Conservation (phyloP, 2,888 invertebrate species). For the Cacoxenus indagator region DNA sequence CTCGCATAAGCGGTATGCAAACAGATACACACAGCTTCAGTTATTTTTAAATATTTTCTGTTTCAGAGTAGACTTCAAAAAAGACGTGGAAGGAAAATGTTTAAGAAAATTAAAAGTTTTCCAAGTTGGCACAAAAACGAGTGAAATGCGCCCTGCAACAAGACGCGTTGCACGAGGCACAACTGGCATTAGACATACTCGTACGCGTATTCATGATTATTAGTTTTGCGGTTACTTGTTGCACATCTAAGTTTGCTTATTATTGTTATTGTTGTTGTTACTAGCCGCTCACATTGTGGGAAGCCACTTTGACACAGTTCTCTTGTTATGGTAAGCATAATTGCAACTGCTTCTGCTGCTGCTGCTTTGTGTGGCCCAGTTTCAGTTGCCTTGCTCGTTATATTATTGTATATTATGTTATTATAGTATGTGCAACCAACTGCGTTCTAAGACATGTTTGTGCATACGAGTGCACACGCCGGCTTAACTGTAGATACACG, state of each 20-base stretch:
- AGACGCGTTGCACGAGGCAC: too few relatives aligned
- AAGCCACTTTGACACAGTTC: conserved; percentile 30
- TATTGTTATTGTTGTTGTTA: conserved; percentile 29
- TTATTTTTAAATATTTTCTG: too few relatives aligned
- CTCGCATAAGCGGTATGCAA: conserved; percentile 38
- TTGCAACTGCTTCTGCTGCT: conserved; percentile 21
- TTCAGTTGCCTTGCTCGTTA: not conserved
- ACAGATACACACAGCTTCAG: conserved; percentile 5
- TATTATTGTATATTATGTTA: conserved; percentile 16
- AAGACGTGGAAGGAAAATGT: not conserved
- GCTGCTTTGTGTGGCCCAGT: conserved; percentile 25
- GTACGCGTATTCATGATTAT: conserved; percentile 3
- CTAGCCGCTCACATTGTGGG: conserved; percentile 21
- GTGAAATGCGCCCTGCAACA: too few relatives aligned
- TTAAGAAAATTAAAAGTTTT: not conserved
- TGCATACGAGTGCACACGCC: not conserved
- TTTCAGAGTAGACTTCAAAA: too few relatives aligned
- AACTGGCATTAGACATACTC: not conserved
- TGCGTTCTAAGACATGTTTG: conserved; percentile 1
- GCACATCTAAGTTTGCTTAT: conserved; percentile 21
- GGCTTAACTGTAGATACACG: conserved; percentile 32
- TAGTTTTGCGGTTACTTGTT: conserved; percentile 18
- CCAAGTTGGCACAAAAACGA: not conserved
- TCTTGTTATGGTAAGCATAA: conserved; percentile 26
- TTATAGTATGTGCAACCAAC: conserved; percentile 27